Conservation (phyloP, 2,888 invertebrate genomes). For the Eudasyphora cyanicolor region DNA sequence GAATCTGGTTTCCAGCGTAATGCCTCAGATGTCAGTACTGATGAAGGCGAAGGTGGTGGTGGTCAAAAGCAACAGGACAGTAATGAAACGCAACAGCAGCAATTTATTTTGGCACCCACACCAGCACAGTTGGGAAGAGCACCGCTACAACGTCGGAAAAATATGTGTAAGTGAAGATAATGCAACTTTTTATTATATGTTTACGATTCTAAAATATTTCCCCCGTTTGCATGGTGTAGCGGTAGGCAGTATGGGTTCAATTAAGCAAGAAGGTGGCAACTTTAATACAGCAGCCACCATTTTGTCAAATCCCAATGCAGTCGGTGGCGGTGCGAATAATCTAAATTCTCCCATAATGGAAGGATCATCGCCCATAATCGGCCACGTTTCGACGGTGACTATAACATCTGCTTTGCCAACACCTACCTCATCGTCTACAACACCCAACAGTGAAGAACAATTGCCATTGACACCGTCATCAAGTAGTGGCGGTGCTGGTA, state of each 20-base stretch:
- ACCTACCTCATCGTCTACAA: conserved; percentile 77
- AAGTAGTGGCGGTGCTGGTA: conserved; percentile 63
- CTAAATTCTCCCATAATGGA: conserved; percentile 70
- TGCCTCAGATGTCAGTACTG: conserved; percentile 36
- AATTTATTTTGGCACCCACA: conserved; percentile 93
- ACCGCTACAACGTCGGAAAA: conserved; percentile 92
- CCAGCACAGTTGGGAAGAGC: conserved; percentile 96
- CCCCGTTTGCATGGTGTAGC: conserved; percentile 31
- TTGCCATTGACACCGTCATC: conserved; percentile 81
- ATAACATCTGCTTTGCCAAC: conserved; percentile 78
- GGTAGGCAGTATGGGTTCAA: conserved; percentile 52
- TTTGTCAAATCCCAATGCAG: conserved; percentile 51
- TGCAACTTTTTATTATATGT: conserved; percentile 7
- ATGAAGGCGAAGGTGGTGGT: conserved; percentile 71
- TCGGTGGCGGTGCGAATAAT: conserved; percentile 60
- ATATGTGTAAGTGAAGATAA: conserved; percentile 83
- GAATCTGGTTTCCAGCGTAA: conserved; percentile 66
- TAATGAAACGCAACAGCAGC: conserved; percentile 74
- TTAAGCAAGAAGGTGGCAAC: conserved; percentile 48
- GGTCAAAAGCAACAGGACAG: conserved; percentile 73
- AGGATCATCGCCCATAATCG: conserved; percentile 77
- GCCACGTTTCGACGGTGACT: conserved; percentile 77
- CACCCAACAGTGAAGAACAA: conserved; percentile 81
- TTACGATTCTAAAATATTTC: neutral
- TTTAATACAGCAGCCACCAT: conserved; percentile 32